A percentile compares a stretch with the other conserved stretches of the same genome.
These are phyloP conservation scores for Oreochromis tanganicae DNA, from an alignment of 2,113 vertebrate genomes.

Conservation along the genomic window DNA sequence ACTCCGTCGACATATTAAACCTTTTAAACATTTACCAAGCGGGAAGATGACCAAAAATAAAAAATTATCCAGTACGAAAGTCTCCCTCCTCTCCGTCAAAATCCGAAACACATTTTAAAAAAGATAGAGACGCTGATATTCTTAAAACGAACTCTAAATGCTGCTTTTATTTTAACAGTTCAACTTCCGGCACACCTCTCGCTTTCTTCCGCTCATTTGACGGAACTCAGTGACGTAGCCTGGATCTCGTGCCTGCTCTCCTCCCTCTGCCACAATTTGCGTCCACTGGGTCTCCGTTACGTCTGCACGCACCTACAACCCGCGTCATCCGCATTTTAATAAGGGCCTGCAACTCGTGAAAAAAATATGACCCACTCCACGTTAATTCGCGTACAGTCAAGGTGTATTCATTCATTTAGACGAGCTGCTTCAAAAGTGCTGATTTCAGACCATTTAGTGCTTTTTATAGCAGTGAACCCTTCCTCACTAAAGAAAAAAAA, in stretches of 20 bases:
- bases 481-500: neutral
- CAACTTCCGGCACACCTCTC: neutral
- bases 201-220: neutral
- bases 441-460: neutral
- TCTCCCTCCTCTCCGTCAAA: fast-evolving
- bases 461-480: neutral
- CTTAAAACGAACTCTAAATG: fast-evolving
- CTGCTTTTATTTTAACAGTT: neutral
- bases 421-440: neutral
- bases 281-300: slow-evolving; percentile 70
- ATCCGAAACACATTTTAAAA: fast-evolving
- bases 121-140: neutral
- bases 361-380: slow-evolving; percentile 24
- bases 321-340: slow-evolving; percentile 61
- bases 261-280: slow-evolving; percentile 57
- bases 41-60: neutral
- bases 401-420: neutral
- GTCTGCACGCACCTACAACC: slow-evolving; percentile 50
- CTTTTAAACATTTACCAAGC: neutral
- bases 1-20: fast-evolving
- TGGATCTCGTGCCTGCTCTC: slow-evolving; percentile 50
- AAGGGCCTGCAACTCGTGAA: slow-evolving; percentile 33
- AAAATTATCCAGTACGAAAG: fast-evolving
- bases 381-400: neutral
- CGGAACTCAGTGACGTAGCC: slow-evolving; percentile 35